phyloP scores from a whole-genome alignment of 1,140 invertebrate species.

The Caerostris extrusa region DNA sequence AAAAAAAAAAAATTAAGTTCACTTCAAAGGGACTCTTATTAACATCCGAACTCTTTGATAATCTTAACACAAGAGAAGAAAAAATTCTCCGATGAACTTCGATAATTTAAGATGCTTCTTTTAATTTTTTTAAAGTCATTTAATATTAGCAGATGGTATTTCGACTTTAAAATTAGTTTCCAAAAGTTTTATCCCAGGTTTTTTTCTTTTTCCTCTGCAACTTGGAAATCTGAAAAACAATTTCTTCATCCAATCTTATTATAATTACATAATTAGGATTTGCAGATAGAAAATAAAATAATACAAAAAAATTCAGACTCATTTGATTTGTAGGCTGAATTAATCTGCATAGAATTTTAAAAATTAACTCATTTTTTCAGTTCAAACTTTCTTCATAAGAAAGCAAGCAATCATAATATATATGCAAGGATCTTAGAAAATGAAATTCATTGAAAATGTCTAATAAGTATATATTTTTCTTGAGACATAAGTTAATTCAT shows the following conservation, averaged over 20 bases:
- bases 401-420: too few species aligned
- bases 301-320: neutral
- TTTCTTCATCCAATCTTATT: constrained; percentile 33
- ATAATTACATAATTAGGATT: constrained; percentile 42
- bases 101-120: constrained; percentile 40
- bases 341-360: neutral
- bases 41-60: constrained; percentile 52
- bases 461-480: too few species aligned
- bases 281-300: neutral
- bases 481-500: too few species aligned
- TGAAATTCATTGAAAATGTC: too few species aligned
- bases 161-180: constrained; percentile 40
- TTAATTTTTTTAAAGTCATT: constrained; percentile 56
- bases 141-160: constrained; percentile 32
- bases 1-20: neutral
- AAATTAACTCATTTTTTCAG: neutral
- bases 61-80: constrained; percentile 32
- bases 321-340: neutral
- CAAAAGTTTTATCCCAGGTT: neutral
- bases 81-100: constrained; percentile 2
- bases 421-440: too few species aligned
- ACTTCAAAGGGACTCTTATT: constrained; percentile 62
- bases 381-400: neutral
- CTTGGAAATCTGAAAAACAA: neutral
- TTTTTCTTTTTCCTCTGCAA: neutral